Base-by-base conservation (phyloP, 2,797 vertebrate genomes). In the Morus bassanus region DNA sequence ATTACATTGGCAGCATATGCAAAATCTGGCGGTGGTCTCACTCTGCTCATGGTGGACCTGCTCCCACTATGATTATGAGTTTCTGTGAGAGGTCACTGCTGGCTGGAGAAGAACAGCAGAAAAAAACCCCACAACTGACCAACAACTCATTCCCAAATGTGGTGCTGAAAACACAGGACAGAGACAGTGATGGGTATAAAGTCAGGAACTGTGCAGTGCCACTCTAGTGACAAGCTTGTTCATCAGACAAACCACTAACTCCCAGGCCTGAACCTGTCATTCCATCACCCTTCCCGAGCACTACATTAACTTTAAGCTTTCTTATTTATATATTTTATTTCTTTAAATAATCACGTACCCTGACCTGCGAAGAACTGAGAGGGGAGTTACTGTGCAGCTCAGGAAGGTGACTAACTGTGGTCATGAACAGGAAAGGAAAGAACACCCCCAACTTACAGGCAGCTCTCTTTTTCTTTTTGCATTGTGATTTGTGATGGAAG, bases 401-500 rank as follows among this genome's bases (percentile, higher is more conserved):
- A 93, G 80, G 95, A 95, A 96, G 31, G 59, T 82, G 96, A 96
- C 96, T 91, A 97, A 96, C 64, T 91, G 51, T 18, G 79, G 91
- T 65, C 82, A 89, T 54, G 95, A 94, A 94, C 30, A 88, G n/a
- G 41, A 91, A 86, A 83, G 60, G 65, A 76, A 95, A 86, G 61
- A 74, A 93, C 59, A 94, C 24, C 68, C 79, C 33, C 3, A 7
- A 82, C 57, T 95, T 84, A 85, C 81, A 94, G 87, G 56, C 43
- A 97, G 91, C 53, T 93, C 63, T 81, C 93, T 64, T 73, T 13
- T 53, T 18, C 87, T 82, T 84, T 94, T 61, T 94, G 80, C 85
- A 93, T 95, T 97, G 92, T 96, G 92, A 98, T 97, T 97, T 98
- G 93, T 1, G 53, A 92, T 88, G n/a, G 88, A 93, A 96, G 95